Evolutionary conservation across 2,113 vertebrate genomes (phyloP).

Genomic region (Tichodroma muraria): DNA sequence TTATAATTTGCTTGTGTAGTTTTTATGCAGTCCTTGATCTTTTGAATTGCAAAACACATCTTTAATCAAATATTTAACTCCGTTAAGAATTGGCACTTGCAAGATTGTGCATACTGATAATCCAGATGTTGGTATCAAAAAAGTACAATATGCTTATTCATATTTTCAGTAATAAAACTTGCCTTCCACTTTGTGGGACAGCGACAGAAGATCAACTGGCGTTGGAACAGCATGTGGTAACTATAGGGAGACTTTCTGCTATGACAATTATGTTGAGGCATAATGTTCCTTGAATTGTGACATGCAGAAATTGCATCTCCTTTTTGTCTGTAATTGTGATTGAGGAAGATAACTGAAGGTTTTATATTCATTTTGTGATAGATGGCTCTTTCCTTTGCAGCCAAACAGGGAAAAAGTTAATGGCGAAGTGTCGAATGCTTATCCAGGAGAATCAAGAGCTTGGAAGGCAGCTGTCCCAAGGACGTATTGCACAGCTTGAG

Average conservation of each 20-base stretch:
- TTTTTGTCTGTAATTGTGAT: slow-evolving; percentile 31
- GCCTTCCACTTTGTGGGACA: slow-evolving; percentile 58
- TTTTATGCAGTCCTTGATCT: neutral
- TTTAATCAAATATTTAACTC: slow-evolving; percentile 39
- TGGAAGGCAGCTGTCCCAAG: slow-evolving; percentile 98
- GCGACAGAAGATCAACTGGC: slow-evolving; percentile 55
- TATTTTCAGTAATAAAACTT: slow-evolving; percentile 60
- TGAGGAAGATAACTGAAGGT: slow-evolving; percentile 59
- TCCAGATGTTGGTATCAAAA: slow-evolving; percentile 31
- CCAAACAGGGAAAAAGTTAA: slow-evolving; percentile 99
- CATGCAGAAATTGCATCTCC: slow-evolving; percentile 57
- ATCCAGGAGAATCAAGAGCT: slow-evolving; percentile 99
- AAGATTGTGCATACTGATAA: neutral
- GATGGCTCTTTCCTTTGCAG: slow-evolving; percentile 98
- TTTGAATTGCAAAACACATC: slow-evolving; percentile 18
- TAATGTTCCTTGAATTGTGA: slow-evolving; percentile 46
- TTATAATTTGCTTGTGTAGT: neutral
- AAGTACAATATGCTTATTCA: slow-evolving; percentile 52
- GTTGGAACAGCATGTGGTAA: slow-evolving; percentile 55
- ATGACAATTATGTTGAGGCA: slow-evolving; percentile 52
- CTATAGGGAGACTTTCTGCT: slow-evolving; percentile 58
- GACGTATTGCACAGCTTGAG: slow-evolving; percentile 98
- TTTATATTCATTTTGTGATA: slow-evolving; percentile 88
- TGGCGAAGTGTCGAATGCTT: slow-evolving; percentile 99
- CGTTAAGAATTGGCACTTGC: neutral